Conservation (phyloP, 2,797 vertebrate genomes). For the Ctenosaura bakeri region DNA sequence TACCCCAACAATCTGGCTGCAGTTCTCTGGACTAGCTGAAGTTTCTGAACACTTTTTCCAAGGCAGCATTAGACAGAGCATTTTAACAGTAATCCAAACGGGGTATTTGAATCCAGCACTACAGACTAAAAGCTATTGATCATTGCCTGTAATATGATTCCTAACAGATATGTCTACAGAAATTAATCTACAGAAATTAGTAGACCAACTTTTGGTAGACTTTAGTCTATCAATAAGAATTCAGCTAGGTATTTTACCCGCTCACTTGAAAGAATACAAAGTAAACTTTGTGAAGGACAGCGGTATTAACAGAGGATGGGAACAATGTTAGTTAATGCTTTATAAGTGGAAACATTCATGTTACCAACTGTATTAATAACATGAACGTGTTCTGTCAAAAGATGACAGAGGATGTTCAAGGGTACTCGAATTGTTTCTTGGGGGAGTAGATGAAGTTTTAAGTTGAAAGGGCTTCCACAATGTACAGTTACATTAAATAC, state of each 20-base stretch:
- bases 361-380: conserved; percentile 12
- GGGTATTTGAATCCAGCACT: too few species aligned
- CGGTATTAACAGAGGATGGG: neutral
- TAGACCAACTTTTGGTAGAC: neutral
- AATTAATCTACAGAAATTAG: neutral
- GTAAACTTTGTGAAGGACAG: neutral
- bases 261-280: neutral
- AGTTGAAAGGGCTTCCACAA: conserved; percentile 54
- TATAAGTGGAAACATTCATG: conserved; percentile 18
- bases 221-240: neutral
- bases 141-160: too few species aligned
- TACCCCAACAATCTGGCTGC: too few species aligned
- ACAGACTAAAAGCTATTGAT: too few species aligned
- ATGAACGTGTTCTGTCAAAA: conserved; percentile 26
- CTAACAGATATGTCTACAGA: neutral
- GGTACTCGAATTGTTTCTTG: conserved; percentile 53
- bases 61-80: too few species aligned
- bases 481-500: conserved; percentile 54
- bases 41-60: too few species aligned
- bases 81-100: too few species aligned
- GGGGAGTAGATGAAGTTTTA: conserved; percentile 47
- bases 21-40: too few species aligned
- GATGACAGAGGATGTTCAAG: conserved; percentile 61
- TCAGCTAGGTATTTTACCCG: neutral
- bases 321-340: conserved; percentile 46